phyloP scores from a whole-genome alignment of 2,113 vertebrate genomes.

The Megaptera novaeangliae region DNA sequence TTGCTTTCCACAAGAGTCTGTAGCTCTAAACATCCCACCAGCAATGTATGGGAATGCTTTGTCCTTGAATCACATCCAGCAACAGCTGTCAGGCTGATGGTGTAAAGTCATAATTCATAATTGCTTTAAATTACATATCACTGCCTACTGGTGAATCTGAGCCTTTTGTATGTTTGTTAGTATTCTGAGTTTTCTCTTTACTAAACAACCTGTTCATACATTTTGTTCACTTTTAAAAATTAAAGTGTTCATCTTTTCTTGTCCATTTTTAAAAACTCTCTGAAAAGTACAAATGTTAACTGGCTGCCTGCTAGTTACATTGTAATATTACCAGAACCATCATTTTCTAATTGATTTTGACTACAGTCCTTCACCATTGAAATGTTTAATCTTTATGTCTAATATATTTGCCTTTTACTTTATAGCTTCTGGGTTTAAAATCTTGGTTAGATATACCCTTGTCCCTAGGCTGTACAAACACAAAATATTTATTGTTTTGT shows the following conservation, averaged over 20 bases:
- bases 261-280: background rate
- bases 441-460: background rate
- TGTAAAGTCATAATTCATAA: slow-evolving; percentile 23
- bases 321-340: background rate
- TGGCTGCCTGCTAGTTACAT: background rate
- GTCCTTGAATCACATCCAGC: slow-evolving; percentile 29
- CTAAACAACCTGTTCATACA: background rate
- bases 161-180: background rate
- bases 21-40: background rate
- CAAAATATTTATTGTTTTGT: background rate
- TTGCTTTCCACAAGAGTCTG: slow-evolving; percentile 31
- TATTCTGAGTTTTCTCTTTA: background rate
- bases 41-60: background rate
- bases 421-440: background rate
- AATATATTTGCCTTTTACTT: background rate
- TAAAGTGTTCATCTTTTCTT: background rate
- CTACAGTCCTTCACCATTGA: background rate
- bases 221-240: slow-evolving; percentile 20
- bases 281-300: background rate
- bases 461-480: background rate
- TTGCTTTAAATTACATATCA: slow-evolving; percentile 35
- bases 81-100: slow-evolving; percentile 40
- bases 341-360: slow-evolving; percentile 16
- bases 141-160: background rate
- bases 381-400: background rate